Percentiles rank a stretch among this genome's conserved stretches.
phyloP scores from a whole-genome alignment of 1,140 invertebrate species.

The Idris sp. region DNA sequence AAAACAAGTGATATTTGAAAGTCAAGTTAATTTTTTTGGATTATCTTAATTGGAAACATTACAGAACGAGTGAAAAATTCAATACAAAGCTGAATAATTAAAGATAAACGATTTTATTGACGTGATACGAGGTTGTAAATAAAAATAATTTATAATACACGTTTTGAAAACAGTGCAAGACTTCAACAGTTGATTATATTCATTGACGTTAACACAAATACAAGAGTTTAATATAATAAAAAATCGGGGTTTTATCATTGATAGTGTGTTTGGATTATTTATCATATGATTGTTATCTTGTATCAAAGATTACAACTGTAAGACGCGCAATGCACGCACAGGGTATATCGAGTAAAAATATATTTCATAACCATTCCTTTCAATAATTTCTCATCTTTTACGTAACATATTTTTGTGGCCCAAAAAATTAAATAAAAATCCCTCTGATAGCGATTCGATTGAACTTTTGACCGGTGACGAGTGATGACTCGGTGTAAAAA shows the following conservation, averaged over 20 bases:
- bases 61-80: not conserved
- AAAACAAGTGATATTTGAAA: not conserved
- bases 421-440: constrained; percentile 18
- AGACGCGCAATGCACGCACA: constrained; percentile 3
- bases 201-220: constrained; percentile 1
- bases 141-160: not conserved
- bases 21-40: not conserved
- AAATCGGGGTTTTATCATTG: constrained; percentile 14
- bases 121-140: too few relatives aligned
- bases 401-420: constrained; percentile 14
- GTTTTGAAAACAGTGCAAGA: not conserved
- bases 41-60: not conserved
- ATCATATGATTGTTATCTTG: constrained; percentile 27
- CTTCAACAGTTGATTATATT: constrained; percentile 1
- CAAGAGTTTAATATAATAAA: constrained; percentile 22
- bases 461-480: constrained; percentile 17
- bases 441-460: constrained; percentile 24
- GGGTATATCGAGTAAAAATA: constrained; percentile 11
- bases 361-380: constrained; percentile 30
- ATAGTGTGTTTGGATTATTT: constrained; percentile 34
- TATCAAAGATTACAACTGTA: constrained; percentile 8
- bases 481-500: not conserved
- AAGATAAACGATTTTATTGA: too few relatives aligned
- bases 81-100: too few relatives aligned
- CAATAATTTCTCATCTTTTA: constrained; percentile 23